phyloP scores from a whole-genome alignment of 2,888 invertebrate genomes.

The Ypsolopha sequella region DNA sequence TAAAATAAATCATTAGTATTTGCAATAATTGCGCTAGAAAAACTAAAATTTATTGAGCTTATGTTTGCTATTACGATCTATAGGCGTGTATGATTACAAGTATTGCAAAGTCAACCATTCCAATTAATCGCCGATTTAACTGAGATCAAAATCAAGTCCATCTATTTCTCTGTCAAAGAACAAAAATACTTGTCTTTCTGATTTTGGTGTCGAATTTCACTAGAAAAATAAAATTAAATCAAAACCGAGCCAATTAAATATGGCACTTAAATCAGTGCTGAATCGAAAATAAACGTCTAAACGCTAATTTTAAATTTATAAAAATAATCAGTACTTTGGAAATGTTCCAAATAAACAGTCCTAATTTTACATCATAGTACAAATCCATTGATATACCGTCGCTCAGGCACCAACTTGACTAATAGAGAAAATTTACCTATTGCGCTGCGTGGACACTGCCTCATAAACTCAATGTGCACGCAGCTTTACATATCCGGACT shows the following conservation, averaged over 20 bases:
- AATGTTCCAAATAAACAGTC: slow-evolving; percentile 43
- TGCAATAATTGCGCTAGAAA: neutral
- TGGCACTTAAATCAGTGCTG: slow-evolving; percentile 66
- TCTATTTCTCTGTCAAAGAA: slow-evolving; percentile 41
- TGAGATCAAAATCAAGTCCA: slow-evolving; percentile 65
- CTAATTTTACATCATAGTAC: slow-evolving; percentile 31
- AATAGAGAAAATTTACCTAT: slow-evolving; percentile 10
- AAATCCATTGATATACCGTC: slow-evolving; percentile 32
- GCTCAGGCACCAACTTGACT: slow-evolving; percentile 66
- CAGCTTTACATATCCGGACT: neutral
- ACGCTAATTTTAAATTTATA: slow-evolving; percentile 50
- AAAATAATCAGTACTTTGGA: slow-evolving; percentile 67
- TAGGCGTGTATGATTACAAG: neutral
- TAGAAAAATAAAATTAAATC: slow-evolving; percentile 46
- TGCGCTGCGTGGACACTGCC: neutral
- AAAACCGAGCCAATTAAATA: slow-evolving; percentile 63
- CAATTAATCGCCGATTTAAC: slow-evolving; percentile 33
- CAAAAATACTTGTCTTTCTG: slow-evolving; percentile 42
- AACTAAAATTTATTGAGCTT: neutral
- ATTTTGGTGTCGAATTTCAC: slow-evolving; percentile 67
- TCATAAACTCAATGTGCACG: neutral
- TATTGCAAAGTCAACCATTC: slow-evolving; percentile 1
- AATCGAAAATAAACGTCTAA: slow-evolving; percentile 31
- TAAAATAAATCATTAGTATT: neutral
- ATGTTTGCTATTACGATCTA: neutral